These are phyloP conservation scores for Drosophila biarmipes DNA, from an alignment of 1,140 invertebrate species.

Conservation along the genomic window DNA sequence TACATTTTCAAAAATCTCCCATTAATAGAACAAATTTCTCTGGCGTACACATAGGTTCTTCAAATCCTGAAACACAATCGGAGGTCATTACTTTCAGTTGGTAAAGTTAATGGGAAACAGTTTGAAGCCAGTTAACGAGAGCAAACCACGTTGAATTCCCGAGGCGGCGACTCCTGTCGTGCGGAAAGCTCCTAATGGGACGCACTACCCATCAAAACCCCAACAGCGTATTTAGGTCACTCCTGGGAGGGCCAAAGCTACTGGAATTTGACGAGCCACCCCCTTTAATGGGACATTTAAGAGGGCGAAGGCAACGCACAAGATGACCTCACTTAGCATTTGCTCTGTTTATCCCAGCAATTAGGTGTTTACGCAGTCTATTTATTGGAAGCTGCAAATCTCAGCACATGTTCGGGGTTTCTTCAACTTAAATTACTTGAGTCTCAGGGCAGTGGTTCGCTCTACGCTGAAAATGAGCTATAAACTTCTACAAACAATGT, in stretches of 20 bases:
- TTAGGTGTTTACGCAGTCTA: background rate
- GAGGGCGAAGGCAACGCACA: background rate
- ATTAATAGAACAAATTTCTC: background rate
- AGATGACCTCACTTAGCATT: conserved; percentile 22
- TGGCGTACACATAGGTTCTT: background rate
- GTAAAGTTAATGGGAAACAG: background rate
- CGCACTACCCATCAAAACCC: conserved; percentile 3
- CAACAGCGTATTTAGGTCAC: conserved; percentile 52
- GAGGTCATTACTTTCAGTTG: conserved; percentile 5
- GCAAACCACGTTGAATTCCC: conserved; percentile 13
- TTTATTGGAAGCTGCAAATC: background rate
- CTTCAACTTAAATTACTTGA: background rate
- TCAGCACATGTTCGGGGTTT: conserved; percentile 21
- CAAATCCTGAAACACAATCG: background rate
- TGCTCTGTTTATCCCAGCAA: conserved; percentile 3
- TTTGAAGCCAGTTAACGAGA: conserved; percentile 18
- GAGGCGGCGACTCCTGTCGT: conserved; percentile 33
- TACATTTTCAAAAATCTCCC: background rate
- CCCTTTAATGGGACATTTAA: conserved; percentile 16
- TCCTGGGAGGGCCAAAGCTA: conserved; percentile 17
- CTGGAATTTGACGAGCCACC: conserved; percentile 28
- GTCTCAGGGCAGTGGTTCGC: background rate
- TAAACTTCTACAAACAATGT: conserved; percentile 23
- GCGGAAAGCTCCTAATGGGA: conserved; percentile 23
- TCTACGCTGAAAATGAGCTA: conserved; percentile 39